phyloP scores from a whole-genome alignment of 2,888 invertebrate genomes.

The Calameuta filiformis region DNA sequence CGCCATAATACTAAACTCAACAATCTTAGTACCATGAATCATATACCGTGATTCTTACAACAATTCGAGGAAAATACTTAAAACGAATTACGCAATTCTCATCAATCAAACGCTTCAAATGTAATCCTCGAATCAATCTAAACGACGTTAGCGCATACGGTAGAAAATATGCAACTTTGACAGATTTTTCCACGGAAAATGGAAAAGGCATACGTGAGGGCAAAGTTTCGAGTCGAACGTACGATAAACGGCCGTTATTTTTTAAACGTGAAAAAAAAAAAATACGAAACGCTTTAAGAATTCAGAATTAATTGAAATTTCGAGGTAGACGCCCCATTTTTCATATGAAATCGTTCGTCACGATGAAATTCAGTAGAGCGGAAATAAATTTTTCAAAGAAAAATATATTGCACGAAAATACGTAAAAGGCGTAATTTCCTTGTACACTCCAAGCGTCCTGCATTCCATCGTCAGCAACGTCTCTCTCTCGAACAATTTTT shows the following conservation, averaged over 20 bases:
- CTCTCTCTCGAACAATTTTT: too few relatives aligned
- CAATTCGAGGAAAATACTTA: not conserved
- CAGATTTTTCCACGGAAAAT: not conserved
- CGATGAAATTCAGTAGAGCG: too few relatives aligned
- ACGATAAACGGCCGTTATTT: not conserved
- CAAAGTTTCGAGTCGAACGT: not conserved
- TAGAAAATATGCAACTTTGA: not conserved
- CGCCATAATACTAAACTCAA: slow-evolving; percentile 23
- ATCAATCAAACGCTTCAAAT: not conserved
- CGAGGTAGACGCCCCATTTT: too few relatives aligned
- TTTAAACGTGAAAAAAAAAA: too few relatives aligned
- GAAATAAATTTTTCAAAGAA: too few relatives aligned
- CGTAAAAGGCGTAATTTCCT: too few relatives aligned
- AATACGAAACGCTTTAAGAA: too few relatives aligned
- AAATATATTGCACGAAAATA: too few relatives aligned
- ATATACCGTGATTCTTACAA: slow-evolving; percentile 13
- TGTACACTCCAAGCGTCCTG: too few relatives aligned
- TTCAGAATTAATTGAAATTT: too few relatives aligned
- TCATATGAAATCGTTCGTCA: too few relatives aligned
- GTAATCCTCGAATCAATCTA: not conserved
- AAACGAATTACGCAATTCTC: not conserved
- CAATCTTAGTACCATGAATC: slow-evolving; percentile 16
- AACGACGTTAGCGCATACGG: not conserved
- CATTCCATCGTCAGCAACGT: too few relatives aligned
- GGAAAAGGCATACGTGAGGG: not conserved